Conservation (phyloP, 2,113 vertebrate genomes). For the Lophius piscatorius region DNA sequence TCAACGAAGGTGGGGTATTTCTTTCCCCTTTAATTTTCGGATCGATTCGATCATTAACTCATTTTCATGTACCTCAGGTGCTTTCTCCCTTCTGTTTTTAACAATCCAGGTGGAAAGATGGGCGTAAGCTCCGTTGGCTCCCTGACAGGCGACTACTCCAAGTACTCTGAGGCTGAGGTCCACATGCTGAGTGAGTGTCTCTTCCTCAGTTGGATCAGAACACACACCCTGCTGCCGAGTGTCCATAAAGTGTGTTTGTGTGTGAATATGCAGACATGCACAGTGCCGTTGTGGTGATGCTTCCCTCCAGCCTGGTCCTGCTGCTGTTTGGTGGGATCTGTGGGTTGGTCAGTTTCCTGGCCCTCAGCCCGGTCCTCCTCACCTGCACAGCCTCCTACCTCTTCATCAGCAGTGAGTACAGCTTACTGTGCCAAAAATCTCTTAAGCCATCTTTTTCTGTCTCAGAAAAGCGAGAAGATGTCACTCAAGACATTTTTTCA, state of each 20-base stretch:
- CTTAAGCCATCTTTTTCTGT: neutral
- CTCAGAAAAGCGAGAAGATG: neutral
- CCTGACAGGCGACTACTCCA: constrained; percentile 54
- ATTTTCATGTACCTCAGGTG: neutral
- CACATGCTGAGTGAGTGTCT: constrained; percentile 75
- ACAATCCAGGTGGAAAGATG: constrained; percentile 45
- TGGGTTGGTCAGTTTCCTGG: constrained; percentile 79
- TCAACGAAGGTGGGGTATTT: constrained; percentile 59
- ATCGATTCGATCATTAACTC: no score
- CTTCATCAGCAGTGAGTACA: constrained; percentile 79
- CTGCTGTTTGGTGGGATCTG: constrained; percentile 80
- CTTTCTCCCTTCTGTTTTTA: no score
- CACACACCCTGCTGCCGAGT: neutral
- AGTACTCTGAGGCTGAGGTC: constrained; percentile 65
- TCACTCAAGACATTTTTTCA: no score
- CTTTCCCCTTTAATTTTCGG: neutral
- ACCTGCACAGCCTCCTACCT: constrained; percentile 76
- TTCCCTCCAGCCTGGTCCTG: constrained; percentile 81
- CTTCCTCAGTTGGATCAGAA: neutral
- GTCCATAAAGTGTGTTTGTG: neutral
- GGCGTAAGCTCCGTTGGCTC: constrained; percentile 34
- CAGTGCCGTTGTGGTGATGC: constrained; percentile 73
- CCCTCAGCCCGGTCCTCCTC: constrained; percentile 72
- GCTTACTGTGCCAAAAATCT: neutral
- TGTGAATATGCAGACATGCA: constrained; percentile 71